A percentile compares a stretch with the other conserved stretches of the same genome.
phyloP scores from a whole-genome alignment of 2,113 vertebrate species.

The Dromiciops gliroides region DNA sequence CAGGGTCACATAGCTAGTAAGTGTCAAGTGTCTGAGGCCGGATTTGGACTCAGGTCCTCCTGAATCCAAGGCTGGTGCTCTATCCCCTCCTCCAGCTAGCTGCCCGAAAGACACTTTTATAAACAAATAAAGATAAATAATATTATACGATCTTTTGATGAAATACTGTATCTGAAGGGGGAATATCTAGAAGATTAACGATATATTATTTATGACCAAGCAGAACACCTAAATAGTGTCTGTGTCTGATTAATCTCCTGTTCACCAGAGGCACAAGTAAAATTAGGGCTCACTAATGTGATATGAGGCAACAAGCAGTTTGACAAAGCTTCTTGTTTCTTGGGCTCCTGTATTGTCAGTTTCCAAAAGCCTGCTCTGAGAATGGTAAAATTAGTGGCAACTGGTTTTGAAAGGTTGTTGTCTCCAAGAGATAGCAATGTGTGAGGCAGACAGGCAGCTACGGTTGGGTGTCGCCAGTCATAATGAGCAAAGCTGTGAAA shows the following conservation, averaged over 20 bases:
- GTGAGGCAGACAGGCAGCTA: conserved; percentile 21
- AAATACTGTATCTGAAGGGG: neutral
- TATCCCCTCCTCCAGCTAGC: no score
- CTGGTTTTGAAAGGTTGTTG: neutral
- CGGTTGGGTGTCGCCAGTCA: conserved; percentile 52
- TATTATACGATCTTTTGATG: neutral
- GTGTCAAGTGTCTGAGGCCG: no score
- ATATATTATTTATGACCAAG: neutral
- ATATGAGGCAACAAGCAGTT: rapidly evolving
- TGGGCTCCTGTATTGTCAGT: neutral
- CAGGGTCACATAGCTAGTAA: no score
- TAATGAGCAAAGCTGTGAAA: conserved; percentile 35
- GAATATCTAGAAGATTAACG: neutral
- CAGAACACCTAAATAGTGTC: neutral
- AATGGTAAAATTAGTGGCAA: neutral
- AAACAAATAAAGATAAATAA: neutral
- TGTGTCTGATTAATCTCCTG: neutral
- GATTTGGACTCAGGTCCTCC: no score
- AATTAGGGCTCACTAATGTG: rapidly evolving
- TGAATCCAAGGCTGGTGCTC: no score
- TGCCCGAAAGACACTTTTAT: neutral
- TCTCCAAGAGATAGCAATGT: neutral
- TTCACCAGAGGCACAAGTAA: neutral
- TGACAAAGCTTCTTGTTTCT: rapidly evolving
- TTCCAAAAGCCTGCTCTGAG: neutral